Base-by-base conservation (phyloP, 2,113 vertebrate species). In the Plestiodon gilberti region DNA sequence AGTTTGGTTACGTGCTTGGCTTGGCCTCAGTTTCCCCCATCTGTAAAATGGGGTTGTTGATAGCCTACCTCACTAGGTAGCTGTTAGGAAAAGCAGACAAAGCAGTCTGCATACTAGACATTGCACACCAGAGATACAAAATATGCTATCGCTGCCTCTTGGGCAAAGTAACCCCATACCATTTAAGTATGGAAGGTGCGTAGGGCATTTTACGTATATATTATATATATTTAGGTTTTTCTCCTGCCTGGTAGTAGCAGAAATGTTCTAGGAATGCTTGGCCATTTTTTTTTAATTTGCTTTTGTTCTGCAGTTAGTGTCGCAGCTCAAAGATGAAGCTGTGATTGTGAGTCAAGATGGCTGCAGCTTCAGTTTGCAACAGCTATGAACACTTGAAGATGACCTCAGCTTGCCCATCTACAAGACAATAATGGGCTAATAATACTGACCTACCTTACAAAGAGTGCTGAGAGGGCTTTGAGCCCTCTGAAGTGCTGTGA, bases 161-260 rank as follows among this genome's bases (percentile, higher is more conserved):
- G 3, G 43, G 43, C 14, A 48, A 30, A 7, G 25, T 69, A 1
- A n/a, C 43, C 23, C 0, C n/a, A 10, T 22, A 94, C 79, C 86
- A 83, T 86, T 94, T 93, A 92, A 93, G 93, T 92, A 94, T 90
- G 90, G 93, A 94, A 28, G 64, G 38, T 38, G 48, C 87, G 94
- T 95, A 94, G 93, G n/a, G 93, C 94, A 94, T 95, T 92, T 92
- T 94, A 93, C 94, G 94, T 95, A 93, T 92, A 33, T 82, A 74
- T 74, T n/a, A 83, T 82, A 86, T 22, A 9, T 6, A 35, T n/a
- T 52, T 57, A 67, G 33, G 22, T 64, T 38, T 35, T 48, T 79
- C 28, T 59, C 48, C 81, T 59, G n/a, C 25, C 48, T 23, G 35
- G 13, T 14, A 6, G 22, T 35, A 22, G 30, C 3, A 43, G 22